Evolutionary conservation across 2,113 vertebrate species (phyloP).

Genomic region (Pteropus alecto): DNA sequence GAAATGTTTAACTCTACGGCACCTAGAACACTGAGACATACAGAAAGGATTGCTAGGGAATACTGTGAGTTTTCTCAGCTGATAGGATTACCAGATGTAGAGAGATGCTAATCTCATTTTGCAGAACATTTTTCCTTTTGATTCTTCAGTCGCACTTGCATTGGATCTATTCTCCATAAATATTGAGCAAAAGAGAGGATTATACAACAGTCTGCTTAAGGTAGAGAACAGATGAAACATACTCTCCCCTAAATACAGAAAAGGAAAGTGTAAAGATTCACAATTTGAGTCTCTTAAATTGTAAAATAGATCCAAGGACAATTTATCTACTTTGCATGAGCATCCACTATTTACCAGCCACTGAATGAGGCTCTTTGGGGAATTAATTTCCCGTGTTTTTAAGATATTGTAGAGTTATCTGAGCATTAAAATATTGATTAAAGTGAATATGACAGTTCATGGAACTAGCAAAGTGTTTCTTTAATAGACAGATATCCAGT

Average conservation of each 20-base stretch:
- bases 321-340: not conserved
- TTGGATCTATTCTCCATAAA: not conserved
- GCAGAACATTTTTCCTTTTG: not conserved
- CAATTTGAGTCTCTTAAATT: conserved; percentile 12
- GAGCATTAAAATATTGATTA: conserved; percentile 65
- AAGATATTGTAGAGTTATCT: not conserved
- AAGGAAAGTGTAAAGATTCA: conserved; percentile 10
- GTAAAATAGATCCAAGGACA: not conserved
- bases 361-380: not conserved
- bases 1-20: not conserved
- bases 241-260: not conserved
- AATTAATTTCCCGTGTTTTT: not conserved
- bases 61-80: not conserved
- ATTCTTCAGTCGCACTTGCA: not conserved
- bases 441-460: conserved; percentile 47
- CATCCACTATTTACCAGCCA: not conserved
- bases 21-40: not conserved
- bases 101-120: not conserved
- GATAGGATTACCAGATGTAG: not conserved
- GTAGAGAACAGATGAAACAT: not conserved
- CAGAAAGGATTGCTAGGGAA: not conserved
- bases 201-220: not conserved
- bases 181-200: not conserved
- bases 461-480: conserved; percentile 50
- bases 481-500: conserved; percentile 32